phyloP scores from a whole-genome alignment of 1,140 invertebrate species.

The Manduca sexta region DNA sequence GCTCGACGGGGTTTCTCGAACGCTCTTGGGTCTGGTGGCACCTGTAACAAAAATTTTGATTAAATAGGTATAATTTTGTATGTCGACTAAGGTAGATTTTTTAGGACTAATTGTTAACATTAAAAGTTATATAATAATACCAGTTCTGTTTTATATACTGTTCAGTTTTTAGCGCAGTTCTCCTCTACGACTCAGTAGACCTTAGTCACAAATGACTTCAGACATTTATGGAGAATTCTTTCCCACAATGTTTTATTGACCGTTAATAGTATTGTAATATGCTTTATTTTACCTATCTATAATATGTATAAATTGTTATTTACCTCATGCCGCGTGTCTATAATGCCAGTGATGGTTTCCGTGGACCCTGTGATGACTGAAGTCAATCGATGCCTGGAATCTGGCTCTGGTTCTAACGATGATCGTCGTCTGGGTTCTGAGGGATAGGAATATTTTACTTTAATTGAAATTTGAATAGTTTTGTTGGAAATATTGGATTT shows the following conservation, averaged over 20 bases:
- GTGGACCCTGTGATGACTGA: conserved; percentile 76
- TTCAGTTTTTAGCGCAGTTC: no score
- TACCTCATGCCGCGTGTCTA: conserved; percentile 75
- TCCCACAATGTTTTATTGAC: no score
- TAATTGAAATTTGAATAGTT: background rate
- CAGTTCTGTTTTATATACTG: no score
- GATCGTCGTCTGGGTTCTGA: conserved; percentile 52
- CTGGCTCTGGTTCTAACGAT: conserved; percentile 59
- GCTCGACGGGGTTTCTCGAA: conserved; percentile 61
- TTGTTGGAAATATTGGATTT: background rate
- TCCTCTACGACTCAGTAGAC: no score
- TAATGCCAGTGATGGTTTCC: conserved; percentile 79
- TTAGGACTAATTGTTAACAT: no score
- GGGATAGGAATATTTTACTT: background rate
- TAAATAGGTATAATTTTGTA: background rate
- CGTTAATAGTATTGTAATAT: no score
- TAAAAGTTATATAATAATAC: no score
- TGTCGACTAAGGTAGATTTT: no score
- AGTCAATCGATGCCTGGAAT: conserved; percentile 52
- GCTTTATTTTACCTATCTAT: no score
- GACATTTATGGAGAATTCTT: no score
- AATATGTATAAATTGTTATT: background rate
- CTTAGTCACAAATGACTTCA: no score
- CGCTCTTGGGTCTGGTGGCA: conserved; percentile 59
- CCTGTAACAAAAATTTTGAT: conserved; percentile 25